Evolutionary conservation across 2,888 invertebrate genomes (phyloP).

Genomic region (Drosophila pegasa): DNA sequence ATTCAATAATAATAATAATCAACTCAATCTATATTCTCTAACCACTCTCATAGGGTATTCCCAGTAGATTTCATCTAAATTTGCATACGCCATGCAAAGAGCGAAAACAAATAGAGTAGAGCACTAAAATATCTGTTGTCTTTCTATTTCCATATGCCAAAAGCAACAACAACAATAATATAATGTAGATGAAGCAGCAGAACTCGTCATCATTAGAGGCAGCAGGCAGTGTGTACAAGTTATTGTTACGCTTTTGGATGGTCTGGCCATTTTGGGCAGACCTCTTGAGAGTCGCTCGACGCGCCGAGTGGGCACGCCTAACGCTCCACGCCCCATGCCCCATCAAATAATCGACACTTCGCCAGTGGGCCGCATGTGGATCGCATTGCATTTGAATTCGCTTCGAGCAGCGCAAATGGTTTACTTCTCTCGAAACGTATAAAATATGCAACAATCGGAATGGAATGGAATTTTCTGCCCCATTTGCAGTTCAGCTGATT

Average conservation of each 20-base stretch:
- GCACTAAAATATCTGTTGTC: conserved; percentile 37
- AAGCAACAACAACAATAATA: conserved; percentile 20
- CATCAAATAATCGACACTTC: conserved; percentile 50
- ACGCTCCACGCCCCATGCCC: not conserved
- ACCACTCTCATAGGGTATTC: conserved; percentile 7
- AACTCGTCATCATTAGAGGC: conserved; percentile 33
- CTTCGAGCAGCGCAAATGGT: conserved; percentile 14
- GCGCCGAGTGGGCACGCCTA: not conserved
- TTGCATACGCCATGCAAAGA: conserved; percentile 53
- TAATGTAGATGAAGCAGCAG: conserved; percentile 3
- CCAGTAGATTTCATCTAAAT: conserved; percentile 35
- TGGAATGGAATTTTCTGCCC: conserved; percentile 63
- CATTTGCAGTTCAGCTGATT: conserved; percentile 62
- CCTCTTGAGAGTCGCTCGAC: conserved; percentile 30
- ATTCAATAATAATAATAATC: too few species aligned
- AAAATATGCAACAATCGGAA: conserved; percentile 48
- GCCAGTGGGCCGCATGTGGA: conserved; percentile 28
- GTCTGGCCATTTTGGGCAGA: conserved; percentile 47
- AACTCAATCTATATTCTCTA: too few species aligned
- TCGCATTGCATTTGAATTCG: conserved; percentile 56
- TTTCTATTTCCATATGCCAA: conserved; percentile 41
- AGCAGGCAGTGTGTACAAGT: conserved; percentile 22
- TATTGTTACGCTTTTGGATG: conserved; percentile 40
- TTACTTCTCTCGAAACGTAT: conserved; percentile 21
- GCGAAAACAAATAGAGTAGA: conserved; percentile 51